Evolutionary conservation across 2,113 vertebrate species (phyloP).

Genomic region (Megaceryle torquata): DNA sequence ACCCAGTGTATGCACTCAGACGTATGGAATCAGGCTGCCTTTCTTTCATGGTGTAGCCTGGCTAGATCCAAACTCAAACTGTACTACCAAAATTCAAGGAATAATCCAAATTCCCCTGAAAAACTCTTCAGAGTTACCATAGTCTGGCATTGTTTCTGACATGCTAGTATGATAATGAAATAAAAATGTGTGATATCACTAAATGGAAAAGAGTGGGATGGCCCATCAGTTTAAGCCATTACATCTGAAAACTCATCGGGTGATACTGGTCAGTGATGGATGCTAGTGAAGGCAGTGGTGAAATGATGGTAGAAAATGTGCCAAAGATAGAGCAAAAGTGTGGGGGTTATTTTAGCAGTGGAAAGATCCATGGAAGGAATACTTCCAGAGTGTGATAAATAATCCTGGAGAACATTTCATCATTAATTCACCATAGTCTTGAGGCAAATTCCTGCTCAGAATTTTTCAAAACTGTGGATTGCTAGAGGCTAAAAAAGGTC

Average conservation of each 20-base stretch:
- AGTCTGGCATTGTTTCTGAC: not conserved
- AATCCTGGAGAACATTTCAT: not conserved
- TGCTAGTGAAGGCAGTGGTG: not conserved
- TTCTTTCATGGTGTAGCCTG: not conserved
- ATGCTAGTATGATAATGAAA: not conserved
- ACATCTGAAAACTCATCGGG: not conserved
- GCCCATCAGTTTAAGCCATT: not conserved
- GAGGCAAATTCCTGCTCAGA: not conserved
- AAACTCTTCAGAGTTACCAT: not conserved
- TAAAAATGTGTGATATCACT: not conserved
- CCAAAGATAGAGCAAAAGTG: not conserved
- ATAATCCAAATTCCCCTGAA: not conserved
- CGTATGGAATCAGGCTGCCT: not conserved
- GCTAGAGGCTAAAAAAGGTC: not conserved
- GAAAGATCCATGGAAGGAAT: not conserved
- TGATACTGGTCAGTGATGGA: not conserved
- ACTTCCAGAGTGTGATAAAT: not conserved
- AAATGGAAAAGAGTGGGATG: not conserved
- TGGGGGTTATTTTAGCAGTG: not conserved
- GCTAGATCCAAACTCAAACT: not conserved
- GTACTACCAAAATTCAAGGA: not conserved
- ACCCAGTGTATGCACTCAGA: not conserved
- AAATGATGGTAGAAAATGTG: not conserved
- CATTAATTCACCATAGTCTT: not conserved
- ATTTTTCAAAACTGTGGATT: not conserved